Evolutionary conservation across 2,888 invertebrate genomes (phyloP), one percentile per base, ranked within the genome.

Genomic region (Meliscaeva auricollis): DNA sequence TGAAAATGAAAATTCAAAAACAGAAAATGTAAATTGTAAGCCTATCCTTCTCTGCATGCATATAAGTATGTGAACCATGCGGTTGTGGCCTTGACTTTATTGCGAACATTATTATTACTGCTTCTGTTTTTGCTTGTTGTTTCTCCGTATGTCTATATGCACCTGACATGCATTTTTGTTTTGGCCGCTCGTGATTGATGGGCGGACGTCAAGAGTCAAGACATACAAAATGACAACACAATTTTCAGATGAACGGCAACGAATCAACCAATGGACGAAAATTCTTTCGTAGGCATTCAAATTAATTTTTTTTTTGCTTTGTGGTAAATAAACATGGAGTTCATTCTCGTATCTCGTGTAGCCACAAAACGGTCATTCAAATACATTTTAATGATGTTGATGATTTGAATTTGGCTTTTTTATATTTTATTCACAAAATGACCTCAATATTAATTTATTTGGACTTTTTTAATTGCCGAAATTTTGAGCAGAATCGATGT

Each of bases 51-150:
- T 72, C 46, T 72, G 50, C 17, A 8, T 7, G 5, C 13, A 41
- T n/a, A 13, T 13, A 13, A 1, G 11, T n/a, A 5, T 46, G 26
- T 46, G 41, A 56, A 72, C 73, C 60, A 46, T 54, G 69, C 60
- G 46, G 58, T 64, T n/a, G 22, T 81, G 85, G 77, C 85, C 85
- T 85, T 85, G 85, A 85, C 85, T 85, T 81, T 68, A 77, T 81
- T 80, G 64, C 38, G 17, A 72, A 9, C 62, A 69, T 80, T 76
- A 66, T 79, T 84, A 64, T 74, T 70, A 60, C 15, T 50, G 52
- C 8, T 72, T 15, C 22, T 44, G n/a, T 20, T 15, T 4, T 9
- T 35, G 20, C 15, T 22, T 32, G 32, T 0, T 62, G 30, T 46
- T 44, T 26, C 48, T 56, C 72, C 26, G 62, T 50, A 56, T 77